A percentile compares a stretch with the other conserved stretches of the same genome.
Conservation (phyloP, 2,113 vertebrate species). For the Boleophthalmus pectinirostris region DNA sequence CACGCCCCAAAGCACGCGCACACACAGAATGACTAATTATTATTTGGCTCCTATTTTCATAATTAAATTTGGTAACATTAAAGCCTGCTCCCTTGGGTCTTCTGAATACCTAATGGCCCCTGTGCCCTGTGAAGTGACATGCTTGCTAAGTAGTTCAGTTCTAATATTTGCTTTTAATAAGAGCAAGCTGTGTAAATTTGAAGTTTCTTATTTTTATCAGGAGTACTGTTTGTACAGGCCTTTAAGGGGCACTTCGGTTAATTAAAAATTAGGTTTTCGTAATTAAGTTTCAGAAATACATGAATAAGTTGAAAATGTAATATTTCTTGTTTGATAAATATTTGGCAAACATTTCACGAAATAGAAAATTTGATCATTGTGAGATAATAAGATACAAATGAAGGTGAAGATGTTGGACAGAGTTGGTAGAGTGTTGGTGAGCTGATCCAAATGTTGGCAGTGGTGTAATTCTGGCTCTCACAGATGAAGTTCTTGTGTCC, state of each 20-base stretch:
- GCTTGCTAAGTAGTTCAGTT: slow-evolving; percentile 8
- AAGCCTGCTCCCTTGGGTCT: slow-evolving; percentile 14
- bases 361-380: too few species aligned
- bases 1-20: slow-evolving; percentile 19
- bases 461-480: too few species aligned
- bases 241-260: neutral
- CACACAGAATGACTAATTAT: slow-evolving; percentile 49
- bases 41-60: slow-evolving; percentile 44
- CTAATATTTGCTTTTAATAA: neutral
- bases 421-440: too few species aligned
- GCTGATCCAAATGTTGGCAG: too few species aligned
- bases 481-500: too few species aligned
- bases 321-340: too few species aligned
- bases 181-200: neutral
- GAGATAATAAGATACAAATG: too few species aligned
- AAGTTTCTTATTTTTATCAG: neutral
- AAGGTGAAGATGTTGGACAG: too few species aligned
- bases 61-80: slow-evolving; percentile 49
- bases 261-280: neutral
- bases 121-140: slow-evolving; percentile 2
- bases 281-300: too few species aligned
- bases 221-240: neutral
- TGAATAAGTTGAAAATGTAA: too few species aligned
- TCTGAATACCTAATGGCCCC: slow-evolving; percentile 23
- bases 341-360: too few species aligned